Base-by-base conservation (phyloP, 2,888 invertebrate species). In the Rugalucina vietnamica region DNA sequence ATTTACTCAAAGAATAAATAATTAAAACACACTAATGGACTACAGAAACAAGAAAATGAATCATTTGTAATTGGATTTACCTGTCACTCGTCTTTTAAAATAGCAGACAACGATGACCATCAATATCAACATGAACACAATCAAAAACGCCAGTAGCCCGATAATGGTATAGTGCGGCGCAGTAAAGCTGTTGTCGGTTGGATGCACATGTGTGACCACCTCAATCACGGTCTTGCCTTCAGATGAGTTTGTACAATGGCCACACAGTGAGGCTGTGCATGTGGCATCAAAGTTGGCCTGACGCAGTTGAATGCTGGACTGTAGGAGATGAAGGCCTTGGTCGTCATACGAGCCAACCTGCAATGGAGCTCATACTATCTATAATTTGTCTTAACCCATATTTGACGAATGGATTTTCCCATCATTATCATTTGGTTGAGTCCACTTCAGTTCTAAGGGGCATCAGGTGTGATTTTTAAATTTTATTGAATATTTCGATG, bases 311-410 rank as follows among this genome's bases (percentile, higher is more conserved):
- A 88, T 43, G 18, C 27, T 65, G 49, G 74, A 65, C 2, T 32
- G 70, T 0, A 65, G 21, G 0, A 89, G 69, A 0, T 65, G 70
- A 27, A 87, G 75, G 21, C 36, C 34, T 18, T 84, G 73, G 37
- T 86, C 83, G 60, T 86, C 78, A 34, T 84, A 89, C 0, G 84
- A 79, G 0, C 89, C 89, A 37, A 87, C 87, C 89, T 89, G 60
- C 1, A 84, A 72, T 18, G 34, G 1, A 34, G n/a, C n/a, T n/a
- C n/a, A n/a, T n/a, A n/a, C n/a, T n/a, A n/a, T n/a, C n/a, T n/a
- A n/a, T n/a, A n/a, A n/a, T n/a, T n/a, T n/a, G n/a, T n/a, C n/a
- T n/a, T n/a, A n/a, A n/a, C n/a, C n/a, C n/a, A n/a, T n/a, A n/a
- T n/a, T n/a, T n/a, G n/a, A n/a, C n/a, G n/a, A n/a, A n/a, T n/a